Evolutionary conservation across 1,140 invertebrate species (phyloP), one percentile per base, ranked within the genome.

Genomic region (Arion vulgaris): DNA sequence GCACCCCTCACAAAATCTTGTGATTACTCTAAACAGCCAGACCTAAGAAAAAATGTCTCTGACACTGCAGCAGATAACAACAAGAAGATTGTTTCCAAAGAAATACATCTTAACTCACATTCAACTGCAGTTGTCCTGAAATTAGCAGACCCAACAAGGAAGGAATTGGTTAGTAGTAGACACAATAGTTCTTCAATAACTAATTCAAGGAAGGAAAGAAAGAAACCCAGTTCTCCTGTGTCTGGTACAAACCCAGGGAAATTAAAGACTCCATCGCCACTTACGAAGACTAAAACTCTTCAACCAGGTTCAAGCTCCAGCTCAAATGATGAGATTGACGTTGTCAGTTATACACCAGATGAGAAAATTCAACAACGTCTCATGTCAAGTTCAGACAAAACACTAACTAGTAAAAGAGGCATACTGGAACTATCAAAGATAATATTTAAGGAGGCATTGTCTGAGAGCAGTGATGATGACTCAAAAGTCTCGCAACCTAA

Each of bases 291-390:
- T 15, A 41, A 36, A 36, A 7, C 34, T 34, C 2, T 41, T n/a
- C 69, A n/a, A 17, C 69, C 34, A 32, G 32, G 38, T 9, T 77
- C 75, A 13, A 69, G 77, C n/a, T 68, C 77, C 34, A 57, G 62
- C 36, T 41, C 38, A 32, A 57, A 80, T 28, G 76, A 66, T 49
- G 77, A 80, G 32, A 80, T 80, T 80, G 77, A 80, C 36, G 77
- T 80, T 9, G 77, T 39, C 0, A 34, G 36, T 23, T 45, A 15
- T 45, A 80, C 77, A 2, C 77, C 77, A 36, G 77, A 80, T 38
- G 53, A 78, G 38, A 49, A 49, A 9, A 39, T 9, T 15, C 57
- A 49, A 15, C 57, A 69, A 4, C 49, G 49, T 53, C 53, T n/a
- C n/a, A n/a, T 41, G 41, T 28, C 34, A 28, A 53, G 15, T 57